Evolutionary conservation across 1,140 invertebrate species (phyloP), one percentile per base, ranked within the genome.

Genomic region (Solenopsis fugax): DNA sequence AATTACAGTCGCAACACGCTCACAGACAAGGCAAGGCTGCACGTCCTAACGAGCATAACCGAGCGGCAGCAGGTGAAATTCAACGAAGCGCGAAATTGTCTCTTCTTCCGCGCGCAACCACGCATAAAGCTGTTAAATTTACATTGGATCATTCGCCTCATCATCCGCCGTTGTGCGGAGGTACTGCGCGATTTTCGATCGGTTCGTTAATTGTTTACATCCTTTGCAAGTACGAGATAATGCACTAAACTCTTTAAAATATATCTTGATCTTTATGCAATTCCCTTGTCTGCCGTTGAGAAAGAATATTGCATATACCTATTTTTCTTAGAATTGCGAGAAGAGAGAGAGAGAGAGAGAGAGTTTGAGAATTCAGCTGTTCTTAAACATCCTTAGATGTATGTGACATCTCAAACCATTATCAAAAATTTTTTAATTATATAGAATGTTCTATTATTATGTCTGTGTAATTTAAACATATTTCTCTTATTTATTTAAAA

Each of bases 31-130:
- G n/a, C 56, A 65, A 69, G 86, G 80, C 72, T 77, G 37, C n/a
- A 16, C 54, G 41, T 50, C 60, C 71, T 80, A 90, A 89, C 58
- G 54, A 86, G 86, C 69, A 65, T 45, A 56, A 81, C 80, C 75
- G 58, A 65, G 60, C 54, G 50, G 37, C 75, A 52, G 84, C 91
- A 91, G 91, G 89, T 91, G 91, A 91, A 92, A 84, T 50, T 89
- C 90, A 89, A 64, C 90, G 87, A 87, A 93, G 90, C 93, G 90
- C 86, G 84, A 92, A 93, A 93, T 93, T 90, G 87, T 88, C 91
- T 86, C 89, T 88, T 91, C 90, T 85, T 84, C 87, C 60, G 87
- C 54, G 82, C 85, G 84, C 50, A 85, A 24, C 84, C 87, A 90
- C 76, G 72, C 87, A 60, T 56, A 34, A 10, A 29, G 77, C 76